Percentiles rank a stretch among this genome's conserved stretches.
These are phyloP conservation scores for Nematopogon swammerdamellus DNA, from an alignment of 2,888 invertebrate genomes.

Conservation along the genomic window DNA sequence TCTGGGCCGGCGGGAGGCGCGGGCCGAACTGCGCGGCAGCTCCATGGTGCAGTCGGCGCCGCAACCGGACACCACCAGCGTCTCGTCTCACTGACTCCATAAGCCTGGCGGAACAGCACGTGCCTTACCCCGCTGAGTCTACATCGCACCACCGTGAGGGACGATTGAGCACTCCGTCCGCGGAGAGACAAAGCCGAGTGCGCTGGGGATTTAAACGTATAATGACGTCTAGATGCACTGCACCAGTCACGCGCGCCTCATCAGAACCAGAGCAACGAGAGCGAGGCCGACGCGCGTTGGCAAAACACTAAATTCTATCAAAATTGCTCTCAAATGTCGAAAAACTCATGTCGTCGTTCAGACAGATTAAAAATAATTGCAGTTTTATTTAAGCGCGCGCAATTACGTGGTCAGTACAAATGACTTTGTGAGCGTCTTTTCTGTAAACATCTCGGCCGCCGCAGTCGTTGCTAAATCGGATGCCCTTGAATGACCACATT, in stretches of 20 bases:
- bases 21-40: not conserved
- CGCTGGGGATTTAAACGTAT: not conserved
- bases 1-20: not conserved
- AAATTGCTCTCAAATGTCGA: too few species aligned
- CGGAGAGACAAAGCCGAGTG: conserved; percentile 1
- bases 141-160: not conserved
- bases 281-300: not conserved
- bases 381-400: too few species aligned
- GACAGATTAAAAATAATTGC: too few species aligned
- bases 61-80: not conserved
- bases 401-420: too few species aligned
- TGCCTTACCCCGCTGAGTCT: too few species aligned
- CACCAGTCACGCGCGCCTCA: not conserved
- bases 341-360: too few species aligned
- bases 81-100: not conserved
- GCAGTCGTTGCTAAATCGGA: too few species aligned
- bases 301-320: too few species aligned
- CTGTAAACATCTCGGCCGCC: too few species aligned
- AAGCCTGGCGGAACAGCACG: too few species aligned
- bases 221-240: not conserved
- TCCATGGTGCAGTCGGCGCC: not conserved
- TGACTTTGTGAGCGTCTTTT: too few species aligned
- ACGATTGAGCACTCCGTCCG: not conserved
- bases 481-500: too few species aligned
- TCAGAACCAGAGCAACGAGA: not conserved